Base-by-base conservation (phyloP, 2,113 vertebrate genomes). In the Psilopsiagon aurifrons region DNA sequence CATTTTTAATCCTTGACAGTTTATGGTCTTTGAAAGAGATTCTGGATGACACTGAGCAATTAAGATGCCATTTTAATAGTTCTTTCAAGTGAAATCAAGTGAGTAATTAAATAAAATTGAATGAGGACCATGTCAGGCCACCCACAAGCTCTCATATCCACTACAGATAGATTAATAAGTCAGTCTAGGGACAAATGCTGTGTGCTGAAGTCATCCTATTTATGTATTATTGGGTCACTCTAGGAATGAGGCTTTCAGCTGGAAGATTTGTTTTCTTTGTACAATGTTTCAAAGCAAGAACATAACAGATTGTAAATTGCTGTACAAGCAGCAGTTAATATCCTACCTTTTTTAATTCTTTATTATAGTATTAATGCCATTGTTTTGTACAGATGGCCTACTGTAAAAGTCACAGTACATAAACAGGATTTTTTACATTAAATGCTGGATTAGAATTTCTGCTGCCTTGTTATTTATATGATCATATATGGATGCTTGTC, bases 31-130 rank as follows among this genome's bases (percentile, higher is more conserved):
- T 95, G 97, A 95, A 95, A 92, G 88, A 96, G 93, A 96, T 92
- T 95, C 93, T 90, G 95, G 97, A 91, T 96, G 97, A 92, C 71
- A 57, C 83, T 73, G 88, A 93, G 95, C 97, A 97, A 98, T 98
- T 97, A 97, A 96, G 96, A 97, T 94, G 94, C 88, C 94, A 95
- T 97, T 96, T 98, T 97, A 97, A 96, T 96, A 86, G 96, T 69
- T 95, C 98, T 97, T 98, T 97, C 97, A 96, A 97, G 94, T 92
- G 95, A 96, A 98, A 97, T 97, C 96, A 97, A 97, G 96, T 96
- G 94, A 94, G 78, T 97, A 96, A 95, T 96, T 93, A 92, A 96
- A 96, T 97, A 96, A 97, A 97, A 97, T 80, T 95, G 92, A 98
- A 96, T 94, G 94, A 95, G 66, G 68, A 80, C 88, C 85, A 83